phyloP scores from a whole-genome alignment of 2,113 vertebrate species.

The Vulpes ferrilata region DNA sequence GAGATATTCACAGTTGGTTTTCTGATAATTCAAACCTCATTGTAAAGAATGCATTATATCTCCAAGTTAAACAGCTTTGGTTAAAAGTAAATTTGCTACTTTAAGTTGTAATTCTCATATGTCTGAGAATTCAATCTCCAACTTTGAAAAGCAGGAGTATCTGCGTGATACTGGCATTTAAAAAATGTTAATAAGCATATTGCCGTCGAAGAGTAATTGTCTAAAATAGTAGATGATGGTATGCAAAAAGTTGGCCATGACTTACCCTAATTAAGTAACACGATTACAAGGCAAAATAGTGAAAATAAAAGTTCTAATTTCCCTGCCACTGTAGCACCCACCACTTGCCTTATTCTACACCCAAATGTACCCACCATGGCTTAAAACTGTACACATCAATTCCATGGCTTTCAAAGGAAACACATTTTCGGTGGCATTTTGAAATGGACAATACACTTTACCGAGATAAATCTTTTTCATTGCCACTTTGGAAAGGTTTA shows the following conservation, averaged over 20 bases:
- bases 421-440: not conserved
- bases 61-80: not conserved
- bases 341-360: slow-evolving; percentile 54
- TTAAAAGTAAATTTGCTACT: slow-evolving; percentile 4
- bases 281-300: slow-evolving; percentile 38
- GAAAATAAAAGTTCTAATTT: slow-evolving; percentile 76
- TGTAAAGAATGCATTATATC: not conserved
- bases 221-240: slow-evolving; percentile 25
- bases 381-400: not conserved
- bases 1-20: not conserved
- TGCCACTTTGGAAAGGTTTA: slow-evolving; percentile 82
- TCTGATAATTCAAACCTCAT: not conserved
- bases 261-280: slow-evolving; percentile 79
- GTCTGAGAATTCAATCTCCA: slow-evolving; percentile 57
- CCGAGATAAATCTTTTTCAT: slow-evolving; percentile 75
- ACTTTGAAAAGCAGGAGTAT: slow-evolving; percentile 37
- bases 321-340: not conserved
- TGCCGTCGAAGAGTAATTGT: slow-evolving; percentile 72
- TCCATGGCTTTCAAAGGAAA: not conserved
- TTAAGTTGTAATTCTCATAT: slow-evolving; percentile 47
- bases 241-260: slow-evolving; percentile 66
- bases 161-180: slow-evolving; percentile 33
- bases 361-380: slow-evolving; percentile 3
- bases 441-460: slow-evolving; percentile 50
- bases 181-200: slow-evolving; percentile 58